These are phyloP conservation scores for Sinotaia quadrata DNA, from an alignment of 2,888 invertebrate species.

Conservation along the genomic window DNA sequence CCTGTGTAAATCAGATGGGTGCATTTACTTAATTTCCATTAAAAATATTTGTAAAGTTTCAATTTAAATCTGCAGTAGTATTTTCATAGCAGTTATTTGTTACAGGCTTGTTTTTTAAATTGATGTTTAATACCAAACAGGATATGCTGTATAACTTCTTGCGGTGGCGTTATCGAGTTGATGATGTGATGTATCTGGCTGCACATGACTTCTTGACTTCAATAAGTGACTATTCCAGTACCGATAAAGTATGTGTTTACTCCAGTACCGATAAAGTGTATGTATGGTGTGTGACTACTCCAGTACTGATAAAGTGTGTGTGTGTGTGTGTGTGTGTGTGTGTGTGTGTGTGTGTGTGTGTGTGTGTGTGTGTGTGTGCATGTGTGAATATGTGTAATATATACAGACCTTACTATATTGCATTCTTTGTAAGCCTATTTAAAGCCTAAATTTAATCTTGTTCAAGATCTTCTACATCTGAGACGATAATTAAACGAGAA, in stretches of 20 bases:
- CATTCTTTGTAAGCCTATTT: too few relatives aligned
- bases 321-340: background rate
- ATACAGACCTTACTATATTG: background rate
- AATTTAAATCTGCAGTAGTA: too few relatives aligned
- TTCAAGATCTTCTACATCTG: too few relatives aligned
- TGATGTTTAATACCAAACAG: constrained; percentile 51
- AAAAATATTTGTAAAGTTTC: too few relatives aligned
- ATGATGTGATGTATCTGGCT: constrained; percentile 62
- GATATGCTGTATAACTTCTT: constrained; percentile 67
- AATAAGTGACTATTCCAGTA: constrained; percentile 54
- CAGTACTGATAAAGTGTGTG: constrained; percentile 56
- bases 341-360: constrained; percentile 4
- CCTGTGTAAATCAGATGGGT: too few relatives aligned
- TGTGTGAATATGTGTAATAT: background rate
- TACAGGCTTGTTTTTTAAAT: too few relatives aligned
- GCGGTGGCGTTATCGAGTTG: constrained; percentile 62
- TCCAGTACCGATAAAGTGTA: background rate
- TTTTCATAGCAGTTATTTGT: too few relatives aligned
- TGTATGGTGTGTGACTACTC: constrained; percentile 46
- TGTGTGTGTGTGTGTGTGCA: background rate
- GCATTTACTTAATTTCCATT: background rate
- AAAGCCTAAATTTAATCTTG: too few relatives aligned
- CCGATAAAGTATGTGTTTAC: constrained; percentile 56
- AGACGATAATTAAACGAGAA: too few relatives aligned
- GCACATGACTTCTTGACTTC: constrained; percentile 65